Percentiles rank a stretch among this genome's conserved stretches.
These are phyloP conservation scores for Hyposoter didymator DNA, from an alignment of 2,888 invertebrate species.

Conservation along the genomic window DNA sequence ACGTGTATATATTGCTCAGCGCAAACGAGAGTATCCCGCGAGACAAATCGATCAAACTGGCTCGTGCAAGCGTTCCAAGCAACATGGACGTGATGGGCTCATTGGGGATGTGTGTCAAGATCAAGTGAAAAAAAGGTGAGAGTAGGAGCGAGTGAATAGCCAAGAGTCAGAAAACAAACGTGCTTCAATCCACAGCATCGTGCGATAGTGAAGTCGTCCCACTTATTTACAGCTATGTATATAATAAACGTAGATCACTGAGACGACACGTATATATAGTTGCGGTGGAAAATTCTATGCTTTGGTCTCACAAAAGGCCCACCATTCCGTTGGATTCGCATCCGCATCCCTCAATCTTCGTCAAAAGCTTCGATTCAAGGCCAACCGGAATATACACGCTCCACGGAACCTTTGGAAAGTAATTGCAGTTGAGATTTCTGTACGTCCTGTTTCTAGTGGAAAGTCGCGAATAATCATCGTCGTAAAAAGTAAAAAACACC, in stretches of 20 bases:
- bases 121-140: background rate
- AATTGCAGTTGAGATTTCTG: background rate
- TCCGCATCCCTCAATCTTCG: background rate
- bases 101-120: slow-evolving; percentile 14
- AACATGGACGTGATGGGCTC: background rate
- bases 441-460: background rate
- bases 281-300: slow-evolving; percentile 1
- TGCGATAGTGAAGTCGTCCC: slow-evolving; percentile 6
- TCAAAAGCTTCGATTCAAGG: slow-evolving; percentile 24
- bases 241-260: slow-evolving; percentile 9
- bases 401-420: background rate
- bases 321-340: slow-evolving; percentile 11
- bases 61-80: background rate
- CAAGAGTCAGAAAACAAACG: slow-evolving; percentile 2
- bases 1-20: background rate
- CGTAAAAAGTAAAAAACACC: background rate
- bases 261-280: background rate
- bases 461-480: background rate
- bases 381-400: background rate
- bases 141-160: background rate
- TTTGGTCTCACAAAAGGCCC: background rate
- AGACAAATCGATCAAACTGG: slow-evolving; percentile 7
- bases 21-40: background rate
- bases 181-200: background rate
- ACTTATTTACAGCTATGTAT: background rate